Evolutionary conservation across 2,888 invertebrate genomes (phyloP).

Genomic region (Tiliacea aurago): DNA sequence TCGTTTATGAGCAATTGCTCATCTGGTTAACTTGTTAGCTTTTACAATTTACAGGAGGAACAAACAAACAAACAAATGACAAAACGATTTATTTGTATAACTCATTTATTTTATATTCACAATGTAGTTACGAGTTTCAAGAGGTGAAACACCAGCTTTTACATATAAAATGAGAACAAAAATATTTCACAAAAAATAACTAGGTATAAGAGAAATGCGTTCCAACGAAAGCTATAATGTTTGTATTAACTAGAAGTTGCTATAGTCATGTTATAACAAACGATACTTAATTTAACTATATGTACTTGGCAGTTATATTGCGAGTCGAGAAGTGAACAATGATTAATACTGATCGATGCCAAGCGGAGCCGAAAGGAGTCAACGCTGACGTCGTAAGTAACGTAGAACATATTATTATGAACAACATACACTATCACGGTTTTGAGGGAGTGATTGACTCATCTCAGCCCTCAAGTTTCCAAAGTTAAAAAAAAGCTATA

Average conservation of each 20-base stretch:
- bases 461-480: constrained; percentile 77
- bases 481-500: constrained; percentile 83
- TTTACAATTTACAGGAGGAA: background rate
- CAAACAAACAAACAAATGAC: constrained; percentile 65
- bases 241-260: constrained; percentile 75
- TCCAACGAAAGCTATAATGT: constrained; percentile 83
- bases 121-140: constrained; percentile 88
- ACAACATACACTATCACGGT: constrained; percentile 77
- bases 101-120: constrained; percentile 91
- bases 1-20: too few relatives aligned
- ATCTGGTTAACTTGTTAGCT: background rate
- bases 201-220: constrained; percentile 88
- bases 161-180: constrained; percentile 89
- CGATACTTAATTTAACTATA: constrained; percentile 71
- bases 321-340: constrained; percentile 70
- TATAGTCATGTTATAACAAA: constrained; percentile 72
- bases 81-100: constrained; percentile 85
- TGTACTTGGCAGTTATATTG: constrained; percentile 75
- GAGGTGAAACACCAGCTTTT: constrained; percentile 85
- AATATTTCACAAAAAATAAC: constrained; percentile 84
- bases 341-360: constrained; percentile 87
- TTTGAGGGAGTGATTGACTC: constrained; percentile 76
- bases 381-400: constrained; percentile 43
- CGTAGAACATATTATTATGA: constrained; percentile 35
- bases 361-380: constrained; percentile 73